Evolutionary conservation across 1,140 invertebrate genomes (phyloP), one percentile per base, ranked within the genome.

Genomic region (Idris sp.): DNA sequence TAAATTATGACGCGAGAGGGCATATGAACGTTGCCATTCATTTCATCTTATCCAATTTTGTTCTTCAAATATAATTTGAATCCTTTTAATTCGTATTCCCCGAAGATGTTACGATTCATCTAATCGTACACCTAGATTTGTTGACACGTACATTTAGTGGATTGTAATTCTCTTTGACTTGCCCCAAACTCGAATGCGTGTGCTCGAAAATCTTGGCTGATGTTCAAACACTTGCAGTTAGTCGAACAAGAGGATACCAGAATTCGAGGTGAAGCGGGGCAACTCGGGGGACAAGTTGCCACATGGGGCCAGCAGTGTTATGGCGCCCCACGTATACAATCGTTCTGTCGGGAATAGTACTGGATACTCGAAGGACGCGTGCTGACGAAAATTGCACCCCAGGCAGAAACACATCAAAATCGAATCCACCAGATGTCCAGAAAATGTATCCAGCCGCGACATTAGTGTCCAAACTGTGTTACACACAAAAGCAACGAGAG

Each of bases 381-480:
- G 43, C 16, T 16, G 14, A 38, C 35, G 16, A 51, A 46, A 44
- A 61, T 36, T 64, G 62, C 56, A 79, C 76, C 82, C 79, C 76
- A 76, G 80, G 79, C 78, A 82, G 81, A 84, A 85, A 85, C 85
- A 83, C 86, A 86, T 86, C 84, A 87, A 86, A 86, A 86, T 86
- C 84, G 83, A 86, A 86, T 86, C 82, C 76, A 84, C 82, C 86
- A 87, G 85, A 87, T 87, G 86, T 86, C 83, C 83, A 77, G 78
- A 69, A 78, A 83, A 78, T 77, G 80, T 80, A 81, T 79, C 78
- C 64, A 59, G 58, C 65, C 68, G 74, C 44, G 76, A 81, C 74
- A 76, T 77, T 73, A 76, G 73, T 74, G 68, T 40, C 56, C 19
- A 62, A 72, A 72, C 68, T 38, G 33, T 19, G 48, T 54, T 49